phyloP scores from a whole-genome alignment of 2,113 vertebrate genomes.

The Eublepharis macularius region DNA sequence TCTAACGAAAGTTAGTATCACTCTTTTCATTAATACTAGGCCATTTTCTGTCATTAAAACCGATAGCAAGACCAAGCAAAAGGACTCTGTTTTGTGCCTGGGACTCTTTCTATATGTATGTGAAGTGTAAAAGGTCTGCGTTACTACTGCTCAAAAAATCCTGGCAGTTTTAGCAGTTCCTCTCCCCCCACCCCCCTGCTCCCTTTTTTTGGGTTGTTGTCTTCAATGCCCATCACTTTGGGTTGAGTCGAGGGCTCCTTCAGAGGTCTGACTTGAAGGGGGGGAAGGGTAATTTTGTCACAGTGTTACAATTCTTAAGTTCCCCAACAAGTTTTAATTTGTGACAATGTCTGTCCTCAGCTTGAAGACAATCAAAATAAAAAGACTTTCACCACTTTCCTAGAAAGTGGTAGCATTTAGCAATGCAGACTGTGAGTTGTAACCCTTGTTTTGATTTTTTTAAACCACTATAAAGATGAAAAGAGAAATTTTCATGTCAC shows the following conservation, averaged over 20 bases:
- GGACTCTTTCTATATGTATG: slow-evolving; percentile 20
- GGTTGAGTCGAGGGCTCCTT: background rate
- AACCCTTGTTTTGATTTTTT: slow-evolving; percentile 62
- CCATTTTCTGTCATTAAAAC: slow-evolving; percentile 39
- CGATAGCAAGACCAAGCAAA: slow-evolving; percentile 13
- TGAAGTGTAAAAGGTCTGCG: slow-evolving; percentile 15
- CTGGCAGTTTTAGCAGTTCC: slow-evolving; percentile 8
- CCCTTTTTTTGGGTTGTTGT: slow-evolving; percentile 14
- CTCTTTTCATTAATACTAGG: slow-evolving; percentile 34
- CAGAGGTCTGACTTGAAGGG: background rate
- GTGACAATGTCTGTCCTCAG: slow-evolving; percentile 65
- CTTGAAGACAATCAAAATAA: slow-evolving; percentile 28
- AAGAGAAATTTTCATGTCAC: slow-evolving; percentile 54
- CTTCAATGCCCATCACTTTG: background rate
- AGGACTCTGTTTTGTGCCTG: slow-evolving; percentile 15
- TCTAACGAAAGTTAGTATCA: no score
- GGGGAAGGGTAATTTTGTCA: slow-evolving; percentile 20
- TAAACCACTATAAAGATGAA: slow-evolving; percentile 58
- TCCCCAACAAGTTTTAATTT: slow-evolving; percentile 27
- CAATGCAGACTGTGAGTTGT: slow-evolving; percentile 70
- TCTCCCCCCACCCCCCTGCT: background rate
- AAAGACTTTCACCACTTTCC: slow-evolving; percentile 50
- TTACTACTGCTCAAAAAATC: slow-evolving; percentile 28
- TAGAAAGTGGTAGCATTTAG: slow-evolving; percentile 9
- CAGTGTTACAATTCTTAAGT: background rate